A percentile compares a stretch with the other conserved stretches of the same genome.
Conservation (phyloP, 2,888 invertebrate genomes). For the Penaeus monodon region DNA sequence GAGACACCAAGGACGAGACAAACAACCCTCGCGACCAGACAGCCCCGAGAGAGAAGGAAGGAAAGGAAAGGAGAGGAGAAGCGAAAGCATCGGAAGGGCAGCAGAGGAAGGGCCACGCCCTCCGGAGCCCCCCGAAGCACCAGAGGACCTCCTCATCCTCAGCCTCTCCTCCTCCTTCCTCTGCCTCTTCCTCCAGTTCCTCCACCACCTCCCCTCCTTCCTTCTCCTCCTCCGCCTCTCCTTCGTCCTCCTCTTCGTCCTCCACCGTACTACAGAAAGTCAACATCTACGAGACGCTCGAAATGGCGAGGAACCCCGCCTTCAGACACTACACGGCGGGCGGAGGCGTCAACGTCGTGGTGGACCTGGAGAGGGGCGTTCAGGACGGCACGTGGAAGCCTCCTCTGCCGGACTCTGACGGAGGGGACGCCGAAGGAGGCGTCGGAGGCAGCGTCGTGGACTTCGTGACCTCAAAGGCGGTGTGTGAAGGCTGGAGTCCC, state of each 20-base stretch:
- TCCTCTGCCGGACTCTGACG: constrained; percentile 19
- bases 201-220: too few species aligned
- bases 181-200: too few species aligned
- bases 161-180: too few species aligned
- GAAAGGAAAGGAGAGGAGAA: neutral
- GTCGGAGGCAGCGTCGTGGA: constrained; percentile 23
- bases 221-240: too few species aligned
- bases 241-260: too few species aligned
- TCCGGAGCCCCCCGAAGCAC: neutral
- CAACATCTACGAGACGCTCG: constrained; percentile 52
- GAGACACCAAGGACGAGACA: neutral
- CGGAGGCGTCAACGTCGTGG: constrained; percentile 44
- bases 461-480: constrained; percentile 50
- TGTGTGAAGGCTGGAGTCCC: constrained; percentile 19
- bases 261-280: constrained; percentile 19
- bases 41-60: neutral
- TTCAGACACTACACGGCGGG: constrained; percentile 56
- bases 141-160: neutral
- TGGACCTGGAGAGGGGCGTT: constrained; percentile 55
- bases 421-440: neutral
- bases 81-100: neutral
- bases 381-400: constrained; percentile 60
- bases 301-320: constrained; percentile 37
- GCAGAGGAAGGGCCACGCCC: too few species aligned
- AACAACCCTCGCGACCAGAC: neutral